These are phyloP conservation scores for Gnatocerus cornutus DNA, from an alignment of 2,888 invertebrate species.

Conservation along the genomic window DNA sequence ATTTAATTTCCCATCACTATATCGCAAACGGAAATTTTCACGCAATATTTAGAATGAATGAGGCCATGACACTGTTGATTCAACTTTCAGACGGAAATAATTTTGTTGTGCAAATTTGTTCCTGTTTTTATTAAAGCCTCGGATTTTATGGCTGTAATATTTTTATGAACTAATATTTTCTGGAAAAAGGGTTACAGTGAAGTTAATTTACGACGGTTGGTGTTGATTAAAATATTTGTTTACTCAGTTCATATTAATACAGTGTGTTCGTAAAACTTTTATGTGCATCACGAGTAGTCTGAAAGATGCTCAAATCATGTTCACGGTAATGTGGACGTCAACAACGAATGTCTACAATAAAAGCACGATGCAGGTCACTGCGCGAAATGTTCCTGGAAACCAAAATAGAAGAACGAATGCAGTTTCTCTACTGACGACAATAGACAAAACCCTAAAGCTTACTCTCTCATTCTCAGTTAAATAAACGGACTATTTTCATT, in stretches of 20 bases:
- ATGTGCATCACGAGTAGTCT: background rate
- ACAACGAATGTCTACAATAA: conserved; percentile 1
- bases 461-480: no score
- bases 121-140: background rate
- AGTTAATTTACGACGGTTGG: background rate
- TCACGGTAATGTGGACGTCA: background rate
- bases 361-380: background rate
- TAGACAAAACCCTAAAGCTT: background rate
- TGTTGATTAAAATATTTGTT: background rate
- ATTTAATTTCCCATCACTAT: background rate
- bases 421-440: background rate
- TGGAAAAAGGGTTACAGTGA: background rate
- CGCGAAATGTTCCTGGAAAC: background rate
- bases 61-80: background rate
- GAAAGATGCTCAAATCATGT: background rate
- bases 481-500: no score
- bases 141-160: background rate
- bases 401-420: background rate
- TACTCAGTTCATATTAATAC: background rate
- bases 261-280: no score
- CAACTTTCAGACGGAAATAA: background rate
- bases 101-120: background rate
- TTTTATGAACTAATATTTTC: background rate
- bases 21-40: background rate
- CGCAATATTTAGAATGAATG: no score